These are phyloP conservation scores for Catharus minimus DNA, from an alignment of 2,113 vertebrate species.

Conservation along the genomic window DNA sequence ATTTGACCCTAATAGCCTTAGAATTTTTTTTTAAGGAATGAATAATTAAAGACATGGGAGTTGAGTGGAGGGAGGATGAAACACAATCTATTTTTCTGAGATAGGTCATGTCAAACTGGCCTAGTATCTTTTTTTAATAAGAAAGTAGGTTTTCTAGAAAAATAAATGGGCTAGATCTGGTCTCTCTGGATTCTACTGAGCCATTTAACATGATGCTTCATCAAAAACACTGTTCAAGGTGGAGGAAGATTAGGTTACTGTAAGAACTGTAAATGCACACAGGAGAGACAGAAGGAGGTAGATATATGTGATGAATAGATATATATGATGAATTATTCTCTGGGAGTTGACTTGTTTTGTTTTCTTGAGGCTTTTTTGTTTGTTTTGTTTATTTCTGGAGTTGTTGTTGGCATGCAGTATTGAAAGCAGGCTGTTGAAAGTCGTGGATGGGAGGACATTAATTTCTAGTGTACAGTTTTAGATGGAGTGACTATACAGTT, in stretches of 20 bases:
- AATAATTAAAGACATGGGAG: not conserved
- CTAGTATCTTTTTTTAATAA: conserved; percentile 42
- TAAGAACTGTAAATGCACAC: not conserved
- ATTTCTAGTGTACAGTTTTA: not conserved
- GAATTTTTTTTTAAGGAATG: not conserved
- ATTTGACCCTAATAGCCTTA: not conserved
- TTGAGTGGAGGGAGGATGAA: not conserved
- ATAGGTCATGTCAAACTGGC: conserved; percentile 36
- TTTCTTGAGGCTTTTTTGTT: not conserved
- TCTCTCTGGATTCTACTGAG: conserved; percentile 23
- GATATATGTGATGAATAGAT: not conserved
- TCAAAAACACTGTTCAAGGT: not conserved
- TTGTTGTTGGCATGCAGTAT: not conserved
- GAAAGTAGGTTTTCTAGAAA: conserved; percentile 47
- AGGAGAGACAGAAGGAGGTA: not conserved
- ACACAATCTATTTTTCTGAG: not conserved
- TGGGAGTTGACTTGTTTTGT: not conserved
- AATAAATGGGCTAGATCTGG: not conserved
- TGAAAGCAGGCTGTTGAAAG: not conserved
- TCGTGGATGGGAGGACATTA: not conserved
- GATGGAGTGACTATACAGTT: not conserved
- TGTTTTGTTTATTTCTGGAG: not conserved
- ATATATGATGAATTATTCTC: not conserved
- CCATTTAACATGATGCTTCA: not conserved
- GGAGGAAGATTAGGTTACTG: not conserved